These are phyloP conservation scores for Limnephilus lunatus DNA, from an alignment of 2,888 invertebrate genomes.

Conservation along the genomic window DNA sequence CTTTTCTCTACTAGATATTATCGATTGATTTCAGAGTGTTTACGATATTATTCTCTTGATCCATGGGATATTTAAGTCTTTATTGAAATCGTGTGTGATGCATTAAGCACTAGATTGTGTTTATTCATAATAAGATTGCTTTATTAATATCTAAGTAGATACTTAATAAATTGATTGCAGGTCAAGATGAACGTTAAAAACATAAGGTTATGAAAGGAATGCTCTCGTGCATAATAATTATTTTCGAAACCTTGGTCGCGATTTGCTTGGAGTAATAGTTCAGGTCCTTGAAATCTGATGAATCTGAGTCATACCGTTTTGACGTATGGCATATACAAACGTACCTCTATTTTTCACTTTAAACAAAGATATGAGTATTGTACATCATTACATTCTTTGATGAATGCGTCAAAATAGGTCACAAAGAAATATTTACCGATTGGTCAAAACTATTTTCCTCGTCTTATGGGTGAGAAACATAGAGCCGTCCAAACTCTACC, in stretches of 20 bases:
- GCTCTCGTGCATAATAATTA: background rate
- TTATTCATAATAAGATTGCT: background rate
- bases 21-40: background rate
- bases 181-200: background rate
- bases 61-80: background rate
- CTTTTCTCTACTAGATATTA: background rate
- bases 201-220: background rate
- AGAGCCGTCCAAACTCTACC: too few species aligned
- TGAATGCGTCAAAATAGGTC: too few species aligned
- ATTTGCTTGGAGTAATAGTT: background rate
- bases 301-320: background rate
- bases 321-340: too few species aligned
- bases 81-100: background rate
- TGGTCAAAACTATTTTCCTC: too few species aligned
- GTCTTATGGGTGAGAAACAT: too few species aligned
- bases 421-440: too few species aligned
- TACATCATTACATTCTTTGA: background rate
- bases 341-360: background rate
- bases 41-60: background rate
- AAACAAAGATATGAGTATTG: background rate
- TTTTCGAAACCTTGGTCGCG: background rate
- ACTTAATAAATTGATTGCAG: conserved; percentile 2
- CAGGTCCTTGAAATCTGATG: background rate
- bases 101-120: background rate
- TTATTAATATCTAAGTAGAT: conserved; percentile 5